Evolutionary conservation across 2,797 vertebrate genomes (phyloP).

Genomic region (Ptychadena robeensis): DNA sequence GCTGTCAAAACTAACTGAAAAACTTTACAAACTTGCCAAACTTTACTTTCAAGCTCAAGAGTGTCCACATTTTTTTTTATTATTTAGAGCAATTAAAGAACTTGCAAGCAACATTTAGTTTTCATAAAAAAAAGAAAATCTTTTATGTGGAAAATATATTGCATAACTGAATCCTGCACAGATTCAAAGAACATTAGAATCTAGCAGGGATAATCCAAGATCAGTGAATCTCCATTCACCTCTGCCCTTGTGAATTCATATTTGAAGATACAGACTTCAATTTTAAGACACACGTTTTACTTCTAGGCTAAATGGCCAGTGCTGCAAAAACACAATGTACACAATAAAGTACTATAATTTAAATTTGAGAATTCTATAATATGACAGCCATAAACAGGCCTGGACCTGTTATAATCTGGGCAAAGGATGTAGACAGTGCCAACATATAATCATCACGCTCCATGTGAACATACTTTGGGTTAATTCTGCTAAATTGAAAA

Average conservation of each 20-base stretch:
- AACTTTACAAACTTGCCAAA: background rate
- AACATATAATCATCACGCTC: too few species aligned
- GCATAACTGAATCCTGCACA: background rate
- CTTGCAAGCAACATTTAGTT: background rate
- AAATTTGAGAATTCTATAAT: background rate
- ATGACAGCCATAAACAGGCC: too few species aligned
- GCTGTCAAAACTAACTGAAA: background rate
- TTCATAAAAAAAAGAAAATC: too few species aligned
- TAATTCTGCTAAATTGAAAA: too few species aligned
- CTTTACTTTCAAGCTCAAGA: background rate
- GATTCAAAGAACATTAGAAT: background rate
- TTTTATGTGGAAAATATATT: background rate
- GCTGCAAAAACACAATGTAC: background rate
- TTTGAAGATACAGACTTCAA: background rate
- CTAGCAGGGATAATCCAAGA: background rate
- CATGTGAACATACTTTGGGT: too few species aligned
- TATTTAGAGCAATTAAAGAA: background rate
- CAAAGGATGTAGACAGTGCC: too few species aligned
- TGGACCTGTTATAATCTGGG: too few species aligned
- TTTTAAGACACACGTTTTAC: background rate
- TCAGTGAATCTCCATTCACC: background rate
- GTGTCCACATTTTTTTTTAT: background rate
- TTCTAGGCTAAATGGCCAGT: background rate
- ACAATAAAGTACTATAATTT: constrained; percentile 3
- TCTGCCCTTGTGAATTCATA: background rate